Evolutionary conservation across 2,888 invertebrate species (phyloP), one percentile per base, ranked within the genome.

Genomic region (Euphydryas editha): DNA sequence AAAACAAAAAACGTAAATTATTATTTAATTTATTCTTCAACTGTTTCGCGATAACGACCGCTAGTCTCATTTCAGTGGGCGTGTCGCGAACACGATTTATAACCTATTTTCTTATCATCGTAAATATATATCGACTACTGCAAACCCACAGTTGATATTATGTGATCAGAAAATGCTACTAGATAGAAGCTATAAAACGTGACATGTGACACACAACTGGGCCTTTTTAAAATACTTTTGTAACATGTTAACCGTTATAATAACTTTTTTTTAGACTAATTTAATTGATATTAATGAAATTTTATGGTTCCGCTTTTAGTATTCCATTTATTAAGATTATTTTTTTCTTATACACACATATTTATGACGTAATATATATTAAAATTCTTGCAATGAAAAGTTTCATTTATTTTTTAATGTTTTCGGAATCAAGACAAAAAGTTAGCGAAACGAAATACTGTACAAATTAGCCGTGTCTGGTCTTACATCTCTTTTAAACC

Each of bases 51-150:
- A 51, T 51, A 13, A 51, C n/a, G 24, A 21, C 15, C 30, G 58
- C 44, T 7, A 24, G 17, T 37, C 57, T 17, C 10, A 17, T 24
- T 13, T 2, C 39, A 58, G 58, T 58, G 57, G 63, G 63, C 57
- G 63, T 58, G n/a, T 24, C 24, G n/a, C 24, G 37, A 47, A 62
- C 15, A 20, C 17, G 30, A 58, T 63, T 63, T 63, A 63, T 63
- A 30, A 11, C 24, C 11, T 37, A 24, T 63, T 42, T 36, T 44
- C 15, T 51, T 59, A 58, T 58, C 42, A 8, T 37, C 36, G 6
- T 42, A 51, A 63, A 58, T 37, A 36, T 20, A 30, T 58, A 51
- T 58, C 46, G 36, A 49, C 46, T 49, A 39, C 17, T 36, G 54
- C 20, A 49, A 13, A 30, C 59, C 59, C 30, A 59, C 59, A 30